These are phyloP conservation scores for Takifugu bimaculatus DNA, from an alignment of 2,113 vertebrate species.

Conservation along the genomic window DNA sequence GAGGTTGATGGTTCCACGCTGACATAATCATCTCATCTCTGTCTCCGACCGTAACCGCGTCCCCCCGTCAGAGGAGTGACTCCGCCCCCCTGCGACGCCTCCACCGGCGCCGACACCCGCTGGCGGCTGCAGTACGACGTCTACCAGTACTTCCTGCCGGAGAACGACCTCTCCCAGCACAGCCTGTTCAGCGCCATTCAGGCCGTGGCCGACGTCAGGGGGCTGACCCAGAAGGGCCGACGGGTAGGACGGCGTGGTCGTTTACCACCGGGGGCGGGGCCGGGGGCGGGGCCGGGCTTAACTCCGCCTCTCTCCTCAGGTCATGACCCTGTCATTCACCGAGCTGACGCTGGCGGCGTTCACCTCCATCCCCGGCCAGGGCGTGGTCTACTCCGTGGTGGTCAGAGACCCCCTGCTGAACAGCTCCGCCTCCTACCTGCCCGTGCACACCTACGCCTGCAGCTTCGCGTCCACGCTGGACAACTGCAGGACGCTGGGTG, in stretches of 20 bases:
- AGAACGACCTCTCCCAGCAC: conserved; percentile 79
- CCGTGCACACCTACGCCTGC: conserved; percentile 89
- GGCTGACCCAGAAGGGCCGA: conserved; percentile 68
- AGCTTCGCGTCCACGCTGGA: conserved; percentile 77
- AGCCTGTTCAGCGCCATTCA: conserved; percentile 75
- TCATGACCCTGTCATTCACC: conserved; percentile 74
- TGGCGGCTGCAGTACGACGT: conserved; percentile 87
- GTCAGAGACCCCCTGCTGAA: conserved; percentile 86
- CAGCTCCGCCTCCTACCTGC: conserved; percentile 85
- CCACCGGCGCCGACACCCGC: conserved; percentile 47
- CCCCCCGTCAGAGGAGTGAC: conserved; percentile 65
- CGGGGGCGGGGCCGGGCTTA: too few species aligned
- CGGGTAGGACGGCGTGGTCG: conserved; percentile 53
- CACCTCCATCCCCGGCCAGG: conserved; percentile 85
- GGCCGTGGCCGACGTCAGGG: conserved; percentile 72
- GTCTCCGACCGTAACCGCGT: too few species aligned
- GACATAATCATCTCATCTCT: too few species aligned
- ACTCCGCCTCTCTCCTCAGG: conserved; percentile 54
- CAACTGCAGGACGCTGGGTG: conserved; percentile 82
- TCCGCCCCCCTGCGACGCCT: conserved; percentile 74
- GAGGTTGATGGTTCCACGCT: too few species aligned
- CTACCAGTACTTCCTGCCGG: conserved; percentile 90
- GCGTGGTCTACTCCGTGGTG: conserved; percentile 88
- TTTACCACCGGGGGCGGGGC: too few species aligned
- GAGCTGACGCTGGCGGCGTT: conserved; percentile 79